Evolutionary conservation across 2,888 invertebrate species (phyloP), one percentile per base, ranked within the genome.

Genomic region (Rhabditoides inermis): DNA sequence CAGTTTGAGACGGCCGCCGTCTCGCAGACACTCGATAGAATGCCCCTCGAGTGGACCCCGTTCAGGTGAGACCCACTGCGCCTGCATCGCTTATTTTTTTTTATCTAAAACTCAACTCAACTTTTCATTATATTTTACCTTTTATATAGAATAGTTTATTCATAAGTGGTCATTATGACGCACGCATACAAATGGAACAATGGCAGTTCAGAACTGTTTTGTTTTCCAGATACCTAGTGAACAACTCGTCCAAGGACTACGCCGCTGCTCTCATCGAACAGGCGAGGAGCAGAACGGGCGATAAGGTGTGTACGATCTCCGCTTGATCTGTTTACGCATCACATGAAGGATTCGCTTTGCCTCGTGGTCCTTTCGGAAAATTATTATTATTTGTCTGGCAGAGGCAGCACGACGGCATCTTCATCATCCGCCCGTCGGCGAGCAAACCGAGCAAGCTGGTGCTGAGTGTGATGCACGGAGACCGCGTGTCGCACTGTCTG

Each of bases 371-470:
- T n/a, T n/a, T n/a, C n/a, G n/a, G n/a, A n/a, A n/a, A n/a, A n/a
- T n/a, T n/a, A n/a, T n/a, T n/a, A n/a, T n/a, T n/a, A n/a, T n/a
- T n/a, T n/a, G n/a, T n/a, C n/a, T n/a, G n/a, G n/a, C n/a, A 51
- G 15, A 45, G 45, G 10, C 57, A 56, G 7, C 46, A 52, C 10
- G 86, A 88, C 74, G 95, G 95, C 51, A 92, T 95, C 41, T 98
- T 95, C 80, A 83, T 98, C 56, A 88, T 98, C 65, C 83, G 95
- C 59, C 79, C 79, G 48, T 87, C 88, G 61, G 84, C 85, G 5
- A 48, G 20, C n/a, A 10, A 60, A 49, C n/a, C 51, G 1, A 51
- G 56, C 22, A 58, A 56, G 37, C 48, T 64, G 27, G 63, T 64
- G n/a, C 49, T 66, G 15, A 59, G 56, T 27, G 60, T 66, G 2